Base-by-base conservation (phyloP, 2,797 vertebrate species). In the Anguilla obscura region DNA sequence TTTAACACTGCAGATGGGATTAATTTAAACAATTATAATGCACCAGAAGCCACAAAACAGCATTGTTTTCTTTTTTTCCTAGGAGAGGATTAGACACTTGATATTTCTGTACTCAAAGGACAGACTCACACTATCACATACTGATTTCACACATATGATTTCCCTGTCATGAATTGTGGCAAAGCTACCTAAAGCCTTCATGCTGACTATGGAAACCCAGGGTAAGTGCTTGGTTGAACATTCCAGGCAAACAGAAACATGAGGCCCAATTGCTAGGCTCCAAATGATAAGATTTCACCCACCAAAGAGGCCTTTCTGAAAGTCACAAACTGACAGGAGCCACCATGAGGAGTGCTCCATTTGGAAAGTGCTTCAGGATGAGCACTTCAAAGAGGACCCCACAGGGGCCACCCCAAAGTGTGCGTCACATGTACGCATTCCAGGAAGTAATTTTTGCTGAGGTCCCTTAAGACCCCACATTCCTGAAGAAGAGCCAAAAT, bases 401-500 rank as follows among this genome's bases (percentile, higher is more conserved):
- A 82, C 40, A 18, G 24, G 21, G 79, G 45, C 79, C 45, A 82
- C 21, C 45, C 24, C 7, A 21, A 82, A 82, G 79, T n/a, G 79
- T 82, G 45, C 18, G 10, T 18, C 45, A 21, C 40, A 82, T 50
- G 40, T 48, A 82, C 45, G 33, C 79, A 48, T 82, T 82, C 79
- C 45, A 82, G 79, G 79, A 82, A 82, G 79, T 48, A 14, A 80
- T 80, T 80, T 80, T 48, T 80, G 76, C 36, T 80, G 36, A 80
- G 40, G 40, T 82, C 45, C 79, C 79, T 50, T 50, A 45, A 50
- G 45, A 45, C 24, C 50, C 12, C 21, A 10, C 45, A 50, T 48
- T 50, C 79, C 40, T 9, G 74, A 76, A 76, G 33, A 82, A 82
- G 45, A 82, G 79, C 24, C 40, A 82, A 82, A 82, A 82, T 82